Percentiles rank a stretch among this genome's conserved stretches.
phyloP scores from a whole-genome alignment of 2,888 invertebrate genomes.

The Selenia dentaria region DNA sequence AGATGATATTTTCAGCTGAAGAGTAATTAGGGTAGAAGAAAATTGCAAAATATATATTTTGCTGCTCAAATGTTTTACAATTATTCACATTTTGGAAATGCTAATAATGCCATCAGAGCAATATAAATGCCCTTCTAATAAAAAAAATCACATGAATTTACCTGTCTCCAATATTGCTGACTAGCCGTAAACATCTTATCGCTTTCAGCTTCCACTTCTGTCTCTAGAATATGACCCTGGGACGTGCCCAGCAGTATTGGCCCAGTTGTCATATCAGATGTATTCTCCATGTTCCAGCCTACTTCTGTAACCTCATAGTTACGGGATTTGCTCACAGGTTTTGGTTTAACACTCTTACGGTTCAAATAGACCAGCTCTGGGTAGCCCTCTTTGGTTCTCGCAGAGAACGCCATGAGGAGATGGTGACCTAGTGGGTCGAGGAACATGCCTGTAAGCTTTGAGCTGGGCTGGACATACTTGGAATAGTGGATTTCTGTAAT shows the following conservation, averaged over 20 bases:
- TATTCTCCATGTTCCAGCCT: constrained; percentile 93
- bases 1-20: no score
- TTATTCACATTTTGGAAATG: no score
- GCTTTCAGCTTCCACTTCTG: constrained; percentile 92
- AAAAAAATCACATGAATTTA: constrained; percentile 68
- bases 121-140: no score
- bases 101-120: no score
- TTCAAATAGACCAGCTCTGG: constrained; percentile 93
- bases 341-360: constrained; percentile 89
- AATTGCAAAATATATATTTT: no score
- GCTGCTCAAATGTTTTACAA: no score
- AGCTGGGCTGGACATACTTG: constrained; percentile 85
- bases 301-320: constrained; percentile 95
- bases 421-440: constrained; percentile 95
- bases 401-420: constrained; percentile 89
- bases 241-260: constrained; percentile 95
- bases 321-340: constrained; percentile 85
- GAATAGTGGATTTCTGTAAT: constrained; percentile 89
- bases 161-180: constrained; percentile 95
- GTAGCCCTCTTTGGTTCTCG: constrained; percentile 82
- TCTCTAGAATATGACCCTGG: constrained; percentile 95
- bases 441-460: constrained; percentile 88
- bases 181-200: constrained; percentile 92
- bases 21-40: no score
- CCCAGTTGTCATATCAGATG: constrained; percentile 89